Evolutionary conservation across 2,113 vertebrate genomes (phyloP), one percentile per base, ranked within the genome.

Genomic region (Murina feae): DNA sequence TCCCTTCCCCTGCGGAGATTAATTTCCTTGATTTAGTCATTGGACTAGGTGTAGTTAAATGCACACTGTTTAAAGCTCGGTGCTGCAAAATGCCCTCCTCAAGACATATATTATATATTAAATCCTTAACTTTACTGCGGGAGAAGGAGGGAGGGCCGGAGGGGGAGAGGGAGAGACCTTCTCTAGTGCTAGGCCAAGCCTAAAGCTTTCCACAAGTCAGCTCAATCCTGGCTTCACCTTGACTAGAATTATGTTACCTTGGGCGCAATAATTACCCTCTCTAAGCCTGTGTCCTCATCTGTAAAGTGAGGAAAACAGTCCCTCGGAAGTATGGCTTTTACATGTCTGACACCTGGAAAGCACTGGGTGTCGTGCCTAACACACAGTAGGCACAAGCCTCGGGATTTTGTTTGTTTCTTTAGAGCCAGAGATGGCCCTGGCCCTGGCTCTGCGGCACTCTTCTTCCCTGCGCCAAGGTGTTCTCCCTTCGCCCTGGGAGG

Each of bases 1-100:
- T 93, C 89, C 49, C 37, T 30, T 42, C 6, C 81, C n/a, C 84
- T 51, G 84, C 88, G 93, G 95, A 96, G 90, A 97, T 96, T 96
- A 96, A 97, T 97, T 92, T 95, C 93, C 95, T 94, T 95, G 93
- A 96, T 96, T 95, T 96, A 96, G 76, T 96, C 95, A 95, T 95
- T 80, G 88, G 95, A 96, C 96, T 95, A 97, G 95, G 97, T 96
- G 91, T 91, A 92, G 93, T 97, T 96, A 94, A 96, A 94, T 87
- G 82, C 25, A 88, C 79, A 66, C 81, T 63, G 81, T 95, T 97
- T 97, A 96, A 97, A 97, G 74, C 93, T 92, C 90, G 53, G 92
- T 25, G 44, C 94, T 49, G 94, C 88, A 94, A 95, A 94, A 95
- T 93, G 84, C 90, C 94, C 90, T 90, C 44, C 72, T 88, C 80